Evolutionary conservation across 2,888 invertebrate genomes (phyloP).

Genomic region (Coenonympha arcania): DNA sequence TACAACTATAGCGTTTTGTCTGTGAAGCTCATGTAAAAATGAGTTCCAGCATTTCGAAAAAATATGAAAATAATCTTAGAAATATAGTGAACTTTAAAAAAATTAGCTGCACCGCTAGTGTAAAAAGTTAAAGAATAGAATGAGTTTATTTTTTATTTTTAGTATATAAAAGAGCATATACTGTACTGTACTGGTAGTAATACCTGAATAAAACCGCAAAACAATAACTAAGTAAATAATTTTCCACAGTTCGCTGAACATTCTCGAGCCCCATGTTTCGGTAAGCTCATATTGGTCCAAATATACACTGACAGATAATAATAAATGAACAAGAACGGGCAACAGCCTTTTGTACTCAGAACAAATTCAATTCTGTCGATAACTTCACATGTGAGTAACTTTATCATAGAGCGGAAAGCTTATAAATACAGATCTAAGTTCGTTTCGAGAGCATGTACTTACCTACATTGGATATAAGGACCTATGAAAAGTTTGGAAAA

Average conservation of each 20-base stretch:
- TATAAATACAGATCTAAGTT: conserved; percentile 3
- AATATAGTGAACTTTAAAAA: no score
- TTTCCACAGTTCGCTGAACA: background rate
- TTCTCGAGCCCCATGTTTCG: conserved; percentile 4
- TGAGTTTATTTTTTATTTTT: no score
- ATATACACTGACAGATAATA: conserved; percentile 21
- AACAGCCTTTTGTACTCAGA: conserved; percentile 19
- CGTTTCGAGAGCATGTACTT: background rate
- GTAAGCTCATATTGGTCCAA: conserved; percentile 8
- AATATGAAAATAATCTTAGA: no score
- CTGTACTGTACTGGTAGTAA: background rate
- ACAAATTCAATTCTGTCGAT: conserved; percentile 21
- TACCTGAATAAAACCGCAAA: background rate
- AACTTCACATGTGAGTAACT: conserved; percentile 18
- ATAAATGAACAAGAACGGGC: conserved; percentile 16
- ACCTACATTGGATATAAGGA: no score
- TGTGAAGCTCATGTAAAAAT: no score
- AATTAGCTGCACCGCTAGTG: no score
- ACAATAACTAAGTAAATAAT: no score
- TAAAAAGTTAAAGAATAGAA: no score
- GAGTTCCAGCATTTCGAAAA: no score
- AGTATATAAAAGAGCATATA: background rate
- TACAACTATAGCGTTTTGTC: no score
- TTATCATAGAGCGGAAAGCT: conserved; percentile 11
- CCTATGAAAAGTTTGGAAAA: no score